phyloP scores from a whole-genome alignment of 2,797 vertebrate species.

The Myripristis jacobus region DNA sequence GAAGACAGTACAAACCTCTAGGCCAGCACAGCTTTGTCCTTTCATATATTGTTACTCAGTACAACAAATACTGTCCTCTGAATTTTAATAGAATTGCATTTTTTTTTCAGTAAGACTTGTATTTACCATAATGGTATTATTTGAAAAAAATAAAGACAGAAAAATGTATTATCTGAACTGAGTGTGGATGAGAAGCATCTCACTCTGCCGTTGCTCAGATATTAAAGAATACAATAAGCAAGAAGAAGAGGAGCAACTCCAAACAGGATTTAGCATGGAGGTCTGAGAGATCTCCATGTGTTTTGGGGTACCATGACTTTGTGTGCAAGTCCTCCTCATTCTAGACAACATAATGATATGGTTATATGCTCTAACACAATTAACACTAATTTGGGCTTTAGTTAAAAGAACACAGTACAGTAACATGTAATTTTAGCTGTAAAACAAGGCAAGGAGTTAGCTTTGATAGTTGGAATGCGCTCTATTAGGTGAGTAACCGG shows the following conservation, averaged over 20 bases:
- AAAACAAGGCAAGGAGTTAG: too few species aligned
- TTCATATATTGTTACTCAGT: constrained; percentile 33
- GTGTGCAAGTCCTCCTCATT: too few species aligned
- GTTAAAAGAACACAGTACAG: too few species aligned
- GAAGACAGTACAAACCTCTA: constrained; percentile 19
- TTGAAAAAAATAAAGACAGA: constrained; percentile 12
- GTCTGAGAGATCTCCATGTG: constrained; percentile 1
- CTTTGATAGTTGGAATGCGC: too few species aligned
- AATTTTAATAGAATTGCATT: too few species aligned
- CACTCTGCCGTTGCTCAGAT: constrained; percentile 5
- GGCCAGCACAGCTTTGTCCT: constrained; percentile 21
- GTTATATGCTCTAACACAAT: too few species aligned
- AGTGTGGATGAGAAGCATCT: too few species aligned
- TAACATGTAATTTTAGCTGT: too few species aligned
- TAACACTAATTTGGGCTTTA: too few species aligned
- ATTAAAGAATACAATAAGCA: constrained; percentile 40
- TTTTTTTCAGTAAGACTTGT: background rate
- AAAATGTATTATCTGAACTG: too few species aligned
- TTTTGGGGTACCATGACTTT: background rate
- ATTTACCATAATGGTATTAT: constrained; percentile 7
- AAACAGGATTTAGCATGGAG: constrained; percentile 32
- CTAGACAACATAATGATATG: too few species aligned
- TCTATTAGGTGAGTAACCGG: too few species aligned
- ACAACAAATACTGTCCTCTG: background rate
- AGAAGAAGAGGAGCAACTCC: constrained; percentile 18